Percentiles rank a stretch among this genome's conserved stretches.
These are phyloP conservation scores for Lophura nycthemera DNA, from an alignment of 2,113 vertebrate genomes.

Conservation along the genomic window DNA sequence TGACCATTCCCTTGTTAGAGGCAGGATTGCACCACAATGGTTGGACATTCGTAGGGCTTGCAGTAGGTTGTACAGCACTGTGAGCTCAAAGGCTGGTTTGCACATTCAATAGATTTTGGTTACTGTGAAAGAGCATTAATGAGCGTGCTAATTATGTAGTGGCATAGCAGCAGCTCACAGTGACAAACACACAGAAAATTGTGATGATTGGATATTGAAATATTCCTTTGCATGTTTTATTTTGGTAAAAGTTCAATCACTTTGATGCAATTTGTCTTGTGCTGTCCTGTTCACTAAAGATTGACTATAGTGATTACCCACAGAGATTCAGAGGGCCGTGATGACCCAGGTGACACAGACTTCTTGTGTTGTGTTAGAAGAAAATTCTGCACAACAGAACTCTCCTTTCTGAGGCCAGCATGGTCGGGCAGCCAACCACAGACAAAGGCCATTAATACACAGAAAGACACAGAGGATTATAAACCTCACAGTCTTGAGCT, in stretches of 20 bases:
- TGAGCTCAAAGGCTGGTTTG: neutral
- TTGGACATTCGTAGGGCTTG: neutral
- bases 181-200: neutral
- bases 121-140: neutral
- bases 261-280: neutral
- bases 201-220: neutral
- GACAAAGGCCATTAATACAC: neutral
- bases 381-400: neutral
- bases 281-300: neutral
- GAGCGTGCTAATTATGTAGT: neutral
- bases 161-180: neutral
- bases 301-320: neutral
- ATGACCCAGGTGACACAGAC: neutral
- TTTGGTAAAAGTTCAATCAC: neutral
- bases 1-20: neutral
- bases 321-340: neutral
- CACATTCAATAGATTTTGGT: neutral
- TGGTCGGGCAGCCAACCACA: neutral
- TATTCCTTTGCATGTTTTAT: neutral
- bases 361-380: neutral
- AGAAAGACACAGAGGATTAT: neutral
- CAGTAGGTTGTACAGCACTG: neutral
- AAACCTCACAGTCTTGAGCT: neutral
- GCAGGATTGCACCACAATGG: neutral
- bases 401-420: neutral